Evolutionary conservation across 2,797 vertebrate genomes (phyloP).

Genomic region (Staurois parvus): DNA sequence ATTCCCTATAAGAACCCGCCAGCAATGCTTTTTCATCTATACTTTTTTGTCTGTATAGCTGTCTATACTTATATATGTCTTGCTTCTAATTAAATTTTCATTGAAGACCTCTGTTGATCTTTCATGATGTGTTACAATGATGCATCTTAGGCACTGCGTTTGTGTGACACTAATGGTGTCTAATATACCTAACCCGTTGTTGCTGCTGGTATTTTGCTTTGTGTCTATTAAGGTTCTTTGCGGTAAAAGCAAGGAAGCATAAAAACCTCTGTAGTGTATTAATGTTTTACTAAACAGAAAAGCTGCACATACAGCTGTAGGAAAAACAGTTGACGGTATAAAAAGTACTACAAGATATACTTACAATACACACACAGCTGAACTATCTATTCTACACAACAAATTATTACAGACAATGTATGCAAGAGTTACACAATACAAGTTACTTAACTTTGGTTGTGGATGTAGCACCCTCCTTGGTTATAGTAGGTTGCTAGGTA

Average conservation of each 20-base stretch:
- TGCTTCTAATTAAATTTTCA: conserved; percentile 65
- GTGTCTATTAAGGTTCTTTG: too few species aligned
- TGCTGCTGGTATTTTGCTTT: conserved; percentile 63
- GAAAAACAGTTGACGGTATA: too few species aligned
- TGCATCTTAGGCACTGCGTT: background rate
- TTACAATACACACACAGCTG: background rate
- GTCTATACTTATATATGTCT: conserved; percentile 38
- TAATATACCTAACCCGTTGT: conserved; percentile 37
- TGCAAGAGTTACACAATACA: too few species aligned
- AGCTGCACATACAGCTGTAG: too few species aligned
- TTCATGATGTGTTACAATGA: conserved; percentile 42
- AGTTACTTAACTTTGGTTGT: too few species aligned
- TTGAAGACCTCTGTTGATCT: conserved; percentile 5
- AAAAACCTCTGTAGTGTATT: too few species aligned
- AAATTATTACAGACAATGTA: too few species aligned
- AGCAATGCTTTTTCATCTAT: conserved; percentile 7
- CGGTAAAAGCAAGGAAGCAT: too few species aligned
- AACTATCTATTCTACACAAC: conserved; percentile 21
- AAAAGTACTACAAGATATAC: conserved; percentile 69
- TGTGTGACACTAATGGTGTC: background rate
- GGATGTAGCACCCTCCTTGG: too few species aligned
- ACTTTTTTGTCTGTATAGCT: conserved; percentile 26
- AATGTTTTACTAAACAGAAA: too few species aligned
- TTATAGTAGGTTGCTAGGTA: too few species aligned
- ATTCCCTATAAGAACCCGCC: conserved; percentile 28